Percentiles rank a stretch among this genome's conserved stretches.
Conservation (phyloP, 1,140 invertebrate species). For the Drosophila kepulauana region DNA sequence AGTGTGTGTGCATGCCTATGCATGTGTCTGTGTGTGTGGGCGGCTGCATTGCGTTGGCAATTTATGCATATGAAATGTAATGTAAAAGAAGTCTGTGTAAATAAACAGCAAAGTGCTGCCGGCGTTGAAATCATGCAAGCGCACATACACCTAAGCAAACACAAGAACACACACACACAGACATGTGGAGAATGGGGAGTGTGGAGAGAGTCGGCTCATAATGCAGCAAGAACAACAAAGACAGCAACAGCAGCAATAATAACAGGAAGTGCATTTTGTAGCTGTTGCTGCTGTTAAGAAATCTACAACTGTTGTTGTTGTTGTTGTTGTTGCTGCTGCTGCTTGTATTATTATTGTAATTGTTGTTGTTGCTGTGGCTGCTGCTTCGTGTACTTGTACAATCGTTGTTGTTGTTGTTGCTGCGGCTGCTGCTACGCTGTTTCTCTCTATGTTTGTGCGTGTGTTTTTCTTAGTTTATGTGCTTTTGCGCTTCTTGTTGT, state of each 20-base stretch:
- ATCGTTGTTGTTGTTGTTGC: constrained; percentile 29
- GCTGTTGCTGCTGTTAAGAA: constrained; percentile 72
- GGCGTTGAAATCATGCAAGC: constrained; percentile 78
- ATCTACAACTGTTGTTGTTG: constrained; percentile 48
- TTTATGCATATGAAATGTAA: constrained; percentile 74
- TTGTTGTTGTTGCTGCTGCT: constrained; percentile 43
- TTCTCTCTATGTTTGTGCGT: constrained; percentile 34
- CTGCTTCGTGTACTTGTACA: constrained; percentile 39
- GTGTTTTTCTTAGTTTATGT: constrained; percentile 76
- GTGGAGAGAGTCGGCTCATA: constrained; percentile 47
- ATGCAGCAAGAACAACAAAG: constrained; percentile 51
- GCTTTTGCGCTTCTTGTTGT: constrained; percentile 56
- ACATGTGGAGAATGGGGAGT: constrained; percentile 10
- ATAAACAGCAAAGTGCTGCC: constrained; percentile 79
- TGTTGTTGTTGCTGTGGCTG: constrained; percentile 48
- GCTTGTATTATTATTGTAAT: constrained; percentile 3
- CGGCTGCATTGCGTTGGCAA: constrained; percentile 59
- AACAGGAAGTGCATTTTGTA: constrained; percentile 75
- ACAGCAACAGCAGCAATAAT: constrained; percentile 64
- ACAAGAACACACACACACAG: constrained; percentile 35
- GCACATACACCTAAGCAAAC: constrained; percentile 72
- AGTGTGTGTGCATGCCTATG: constrained; percentile 18
- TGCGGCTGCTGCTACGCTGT: constrained; percentile 56
- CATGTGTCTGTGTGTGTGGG: constrained; percentile 36
- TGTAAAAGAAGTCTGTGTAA: constrained; percentile 79